Evolutionary conservation across 2,797 vertebrate genomes (phyloP).

Genomic region (Micromesistius poutassou): DNA sequence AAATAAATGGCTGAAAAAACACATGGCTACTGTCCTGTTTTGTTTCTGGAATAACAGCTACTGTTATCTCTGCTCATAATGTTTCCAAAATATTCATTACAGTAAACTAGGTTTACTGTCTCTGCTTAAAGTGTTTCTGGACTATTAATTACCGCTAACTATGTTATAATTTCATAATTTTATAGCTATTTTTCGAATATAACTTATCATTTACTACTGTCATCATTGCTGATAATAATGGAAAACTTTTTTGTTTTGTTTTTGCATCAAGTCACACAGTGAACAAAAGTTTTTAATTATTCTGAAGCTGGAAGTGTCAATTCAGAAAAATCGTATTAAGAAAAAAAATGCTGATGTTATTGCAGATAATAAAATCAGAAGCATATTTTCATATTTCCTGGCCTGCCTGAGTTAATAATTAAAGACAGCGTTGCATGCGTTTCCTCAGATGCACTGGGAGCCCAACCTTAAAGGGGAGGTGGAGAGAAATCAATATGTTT

Average conservation of each 20-base stretch:
- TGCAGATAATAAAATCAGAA: neutral
- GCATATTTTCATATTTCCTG: neutral
- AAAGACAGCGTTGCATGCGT: neutral
- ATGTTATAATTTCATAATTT: neutral
- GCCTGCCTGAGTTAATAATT: neutral
- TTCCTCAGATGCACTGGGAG: too few species aligned
- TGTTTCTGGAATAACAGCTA: neutral
- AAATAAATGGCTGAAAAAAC: constrained; percentile 15
- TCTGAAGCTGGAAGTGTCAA: neutral
- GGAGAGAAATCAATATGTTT: neutral
- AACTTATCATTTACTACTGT: neutral
- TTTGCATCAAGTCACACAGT: neutral
- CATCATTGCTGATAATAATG: neutral
- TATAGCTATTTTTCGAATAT: neutral
- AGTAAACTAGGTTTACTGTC: too few species aligned
- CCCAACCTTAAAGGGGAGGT: neutral
- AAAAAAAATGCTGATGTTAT: neutral
- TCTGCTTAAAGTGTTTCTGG: neutral
- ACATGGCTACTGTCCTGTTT: neutral
- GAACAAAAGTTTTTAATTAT: neutral
- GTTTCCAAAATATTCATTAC: too few species aligned
- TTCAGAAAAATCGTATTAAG: neutral
- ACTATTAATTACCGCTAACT: neutral
- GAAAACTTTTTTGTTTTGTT: neutral
- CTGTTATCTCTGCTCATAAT: neutral